Conservation (phyloP, 1,140 invertebrate species). For the Atta colombica region DNA sequence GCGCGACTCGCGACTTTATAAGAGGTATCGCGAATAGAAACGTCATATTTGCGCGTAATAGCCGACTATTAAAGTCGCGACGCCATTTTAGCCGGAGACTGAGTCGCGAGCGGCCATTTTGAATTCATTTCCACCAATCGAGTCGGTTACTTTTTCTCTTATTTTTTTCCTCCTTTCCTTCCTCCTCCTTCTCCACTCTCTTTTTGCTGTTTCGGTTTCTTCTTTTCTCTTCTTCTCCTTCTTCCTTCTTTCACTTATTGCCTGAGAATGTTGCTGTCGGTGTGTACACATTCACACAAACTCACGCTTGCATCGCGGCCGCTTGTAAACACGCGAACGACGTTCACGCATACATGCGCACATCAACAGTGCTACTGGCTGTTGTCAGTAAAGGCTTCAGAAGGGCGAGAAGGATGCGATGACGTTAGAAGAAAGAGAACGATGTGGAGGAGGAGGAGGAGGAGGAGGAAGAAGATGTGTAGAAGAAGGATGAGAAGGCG, state of each 20-base stretch:
- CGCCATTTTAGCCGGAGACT: slow-evolving; percentile 83
- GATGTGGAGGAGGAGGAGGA: slow-evolving; percentile 9
- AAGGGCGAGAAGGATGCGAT: slow-evolving; percentile 15
- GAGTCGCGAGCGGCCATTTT: slow-evolving; percentile 83
- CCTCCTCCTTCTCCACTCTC: slow-evolving; percentile 60
- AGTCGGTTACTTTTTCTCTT: slow-evolving; percentile 78
- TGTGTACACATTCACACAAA: slow-evolving; percentile 42
- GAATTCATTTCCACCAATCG: slow-evolving; percentile 85
- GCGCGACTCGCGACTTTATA: neutral
- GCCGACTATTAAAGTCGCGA: slow-evolving; percentile 74
- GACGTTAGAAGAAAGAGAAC: slow-evolving; percentile 23
- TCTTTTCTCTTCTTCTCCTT: slow-evolving; percentile 44
- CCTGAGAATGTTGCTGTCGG: slow-evolving; percentile 47
- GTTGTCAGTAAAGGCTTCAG: slow-evolving; percentile 21
- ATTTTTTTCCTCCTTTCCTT: slow-evolving; percentile 77
- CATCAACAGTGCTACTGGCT: slow-evolving; percentile 58
- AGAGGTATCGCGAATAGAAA: slow-evolving; percentile 79
- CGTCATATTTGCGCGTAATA: slow-evolving; percentile 78
- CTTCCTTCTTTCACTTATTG: slow-evolving; percentile 37
- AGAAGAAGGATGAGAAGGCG: slow-evolving; percentile 42
- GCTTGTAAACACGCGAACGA: slow-evolving; percentile 49
- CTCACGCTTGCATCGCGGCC: neutral
- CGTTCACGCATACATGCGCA: slow-evolving; percentile 70
- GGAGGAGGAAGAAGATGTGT: slow-evolving; percentile 35
- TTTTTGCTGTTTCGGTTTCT: slow-evolving; percentile 62